Conservation (phyloP, 1,140 invertebrate species). For the Drosophila chauvacae region DNA sequence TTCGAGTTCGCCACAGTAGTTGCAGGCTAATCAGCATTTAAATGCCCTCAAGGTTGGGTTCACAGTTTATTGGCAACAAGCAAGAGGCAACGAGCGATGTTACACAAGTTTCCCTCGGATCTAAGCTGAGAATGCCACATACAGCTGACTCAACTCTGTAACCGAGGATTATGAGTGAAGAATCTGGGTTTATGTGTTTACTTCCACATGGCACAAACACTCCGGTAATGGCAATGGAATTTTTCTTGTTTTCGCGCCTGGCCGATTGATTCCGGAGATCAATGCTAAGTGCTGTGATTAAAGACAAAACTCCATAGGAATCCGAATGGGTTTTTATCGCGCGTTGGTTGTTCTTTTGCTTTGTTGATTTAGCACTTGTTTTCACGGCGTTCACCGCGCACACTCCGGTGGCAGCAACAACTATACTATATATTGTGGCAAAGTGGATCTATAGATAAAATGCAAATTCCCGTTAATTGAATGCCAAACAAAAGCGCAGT, state of each 20-base stretch:
- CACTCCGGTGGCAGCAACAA: conserved; percentile 15
- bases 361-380: conserved; percentile 49
- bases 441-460: conserved; percentile 61
- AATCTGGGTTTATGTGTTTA: conserved; percentile 42
- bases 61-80: conserved; percentile 10
- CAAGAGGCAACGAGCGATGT: conserved; percentile 6
- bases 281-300: conserved; percentile 57
- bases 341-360: conserved; percentile 11
- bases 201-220: conserved; percentile 21
- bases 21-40: conserved; percentile 16
- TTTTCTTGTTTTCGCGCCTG: conserved; percentile 18
- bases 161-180: background rate
- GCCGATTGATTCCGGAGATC: conserved; percentile 62
- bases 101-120: background rate
- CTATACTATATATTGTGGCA: conserved; percentile 38
- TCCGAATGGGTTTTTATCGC: conserved; percentile 9
- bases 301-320: conserved; percentile 11
- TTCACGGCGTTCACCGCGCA: conserved; percentile 6
- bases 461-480: conserved; percentile 77
- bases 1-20: background rate
- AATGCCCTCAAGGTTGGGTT: conserved; percentile 11
- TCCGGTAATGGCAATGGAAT: conserved; percentile 6
- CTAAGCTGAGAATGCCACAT: too few species aligned
- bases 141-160: background rate
- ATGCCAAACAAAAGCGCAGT: conserved; percentile 69